Percentiles rank a stretch among this genome's conserved stretches.
phyloP scores from a whole-genome alignment of 2,888 invertebrate species.

The Mongoloraphidia duomilia region DNA sequence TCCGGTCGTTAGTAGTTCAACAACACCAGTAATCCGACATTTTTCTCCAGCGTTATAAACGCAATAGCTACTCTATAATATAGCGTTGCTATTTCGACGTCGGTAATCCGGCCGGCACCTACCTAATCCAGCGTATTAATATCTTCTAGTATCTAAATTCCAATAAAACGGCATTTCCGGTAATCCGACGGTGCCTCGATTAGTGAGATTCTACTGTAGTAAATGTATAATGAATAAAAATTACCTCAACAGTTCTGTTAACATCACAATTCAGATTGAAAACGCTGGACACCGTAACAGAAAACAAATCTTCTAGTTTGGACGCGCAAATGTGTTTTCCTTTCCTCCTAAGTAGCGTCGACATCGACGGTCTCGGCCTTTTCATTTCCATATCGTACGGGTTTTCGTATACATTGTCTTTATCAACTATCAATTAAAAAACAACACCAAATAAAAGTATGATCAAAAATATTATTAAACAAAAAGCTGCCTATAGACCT shows the following conservation, averaged over 20 bases:
- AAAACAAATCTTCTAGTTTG: slow-evolving; percentile 53
- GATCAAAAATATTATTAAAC: no score
- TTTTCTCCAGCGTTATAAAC: no score
- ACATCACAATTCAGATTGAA: slow-evolving; percentile 67
- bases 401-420: slow-evolving; percentile 35
- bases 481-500: no score
- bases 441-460: slow-evolving; percentile 5
- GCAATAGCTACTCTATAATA: no score
- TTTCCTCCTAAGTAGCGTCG: slow-evolving; percentile 52
- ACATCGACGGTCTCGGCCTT: slow-evolving; percentile 38
- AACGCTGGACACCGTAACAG: slow-evolving; percentile 53
- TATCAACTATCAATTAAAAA: slow-evolving; percentile 29
- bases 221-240: slow-evolving; percentile 5
- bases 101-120: no score
- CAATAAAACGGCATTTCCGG: no score
- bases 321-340: slow-evolving; percentile 53
- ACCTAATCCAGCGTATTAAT: no score
- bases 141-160: no score
- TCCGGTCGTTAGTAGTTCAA: no score
- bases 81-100: no score
- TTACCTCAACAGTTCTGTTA: slow-evolving; percentile 54
- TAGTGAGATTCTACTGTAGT: neutral
- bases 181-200: neutral
- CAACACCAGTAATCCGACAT: no score
- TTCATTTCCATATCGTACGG: slow-evolving; percentile 35